phyloP scores from a whole-genome alignment of 2,888 invertebrate species.

The Branchipolynoe longqiensis region DNA sequence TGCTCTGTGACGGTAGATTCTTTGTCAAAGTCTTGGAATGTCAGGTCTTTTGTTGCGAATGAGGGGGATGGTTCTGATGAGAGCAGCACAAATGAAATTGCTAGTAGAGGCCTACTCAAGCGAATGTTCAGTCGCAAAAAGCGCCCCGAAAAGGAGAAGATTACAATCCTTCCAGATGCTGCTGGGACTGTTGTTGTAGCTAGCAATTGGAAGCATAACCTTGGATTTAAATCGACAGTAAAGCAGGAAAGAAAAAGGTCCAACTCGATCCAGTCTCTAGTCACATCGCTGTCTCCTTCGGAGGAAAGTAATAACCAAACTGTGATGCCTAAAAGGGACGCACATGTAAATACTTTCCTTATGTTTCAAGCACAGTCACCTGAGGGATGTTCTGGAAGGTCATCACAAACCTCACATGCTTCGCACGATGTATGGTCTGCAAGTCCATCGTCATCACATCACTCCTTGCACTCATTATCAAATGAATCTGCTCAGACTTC shows the following conservation, averaged over 20 bases:
- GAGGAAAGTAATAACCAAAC: not conserved
- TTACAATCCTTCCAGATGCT: not conserved
- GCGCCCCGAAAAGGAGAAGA: not conserved
- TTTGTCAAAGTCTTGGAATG: not conserved
- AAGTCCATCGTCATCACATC: not conserved
- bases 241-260: not conserved
- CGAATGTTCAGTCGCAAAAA: conserved; percentile 44
- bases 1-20: conserved; percentile 20
- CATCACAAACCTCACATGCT: not conserved
- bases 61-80: not conserved
- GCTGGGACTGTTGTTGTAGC: conserved; percentile 16
- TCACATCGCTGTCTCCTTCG: not conserved
- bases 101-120: not conserved
- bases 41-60: not conserved
- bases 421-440: not conserved
- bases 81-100: no score
- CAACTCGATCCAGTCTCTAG: not conserved
- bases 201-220: conserved; percentile 36
- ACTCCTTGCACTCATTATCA: not conserved
- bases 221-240: not conserved
- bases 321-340: not conserved
- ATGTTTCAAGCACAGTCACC: not conserved
- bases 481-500: not conserved
- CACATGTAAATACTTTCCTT: not conserved
- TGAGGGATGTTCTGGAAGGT: not conserved